Conservation (phyloP, 2,888 invertebrate species). For the Tipula lateralis region DNA sequence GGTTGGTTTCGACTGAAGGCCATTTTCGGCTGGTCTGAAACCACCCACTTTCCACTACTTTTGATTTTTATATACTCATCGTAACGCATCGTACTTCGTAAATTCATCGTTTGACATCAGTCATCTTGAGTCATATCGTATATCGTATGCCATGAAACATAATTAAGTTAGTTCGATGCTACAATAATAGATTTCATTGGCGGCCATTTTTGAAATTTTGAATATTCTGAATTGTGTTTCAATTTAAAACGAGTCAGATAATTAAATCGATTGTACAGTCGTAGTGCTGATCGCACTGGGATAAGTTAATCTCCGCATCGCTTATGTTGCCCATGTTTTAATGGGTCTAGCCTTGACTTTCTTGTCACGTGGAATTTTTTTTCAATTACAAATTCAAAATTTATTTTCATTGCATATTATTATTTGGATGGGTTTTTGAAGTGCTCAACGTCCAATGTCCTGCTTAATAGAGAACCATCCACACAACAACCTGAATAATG, state of each 20-base stretch:
- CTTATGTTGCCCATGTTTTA: constrained; percentile 60
- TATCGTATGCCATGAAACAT: constrained; percentile 73
- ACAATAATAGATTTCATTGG: constrained; percentile 48
- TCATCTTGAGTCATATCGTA: constrained; percentile 72
- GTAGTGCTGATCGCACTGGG: constrained; percentile 84
- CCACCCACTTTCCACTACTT: no score
- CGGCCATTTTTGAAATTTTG: constrained; percentile 38
- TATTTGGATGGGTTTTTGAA: no score
- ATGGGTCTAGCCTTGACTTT: constrained; percentile 84
- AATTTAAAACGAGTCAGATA: constrained; percentile 68
- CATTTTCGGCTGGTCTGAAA: no score
- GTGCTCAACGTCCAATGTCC: no score
- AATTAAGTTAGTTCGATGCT: constrained; percentile 56
- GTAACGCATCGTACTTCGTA: no score
- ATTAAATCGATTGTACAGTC: constrained; percentile 70
- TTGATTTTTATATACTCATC: constrained; percentile 38
- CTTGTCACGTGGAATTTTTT: no score
- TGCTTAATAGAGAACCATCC: no score
- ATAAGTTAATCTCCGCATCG: constrained; percentile 58
- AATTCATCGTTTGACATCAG: constrained; percentile 45
- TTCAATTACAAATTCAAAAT: no score
- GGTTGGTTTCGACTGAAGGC: no score
- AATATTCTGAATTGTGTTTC: constrained; percentile 45
- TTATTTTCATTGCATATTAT: no score
- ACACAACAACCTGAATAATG: no score